Percentiles rank a stretch among this genome's conserved stretches.
These are phyloP conservation scores for Sinella curviseta DNA, from an alignment of 1,140 invertebrate genomes.

Conservation along the genomic window DNA sequence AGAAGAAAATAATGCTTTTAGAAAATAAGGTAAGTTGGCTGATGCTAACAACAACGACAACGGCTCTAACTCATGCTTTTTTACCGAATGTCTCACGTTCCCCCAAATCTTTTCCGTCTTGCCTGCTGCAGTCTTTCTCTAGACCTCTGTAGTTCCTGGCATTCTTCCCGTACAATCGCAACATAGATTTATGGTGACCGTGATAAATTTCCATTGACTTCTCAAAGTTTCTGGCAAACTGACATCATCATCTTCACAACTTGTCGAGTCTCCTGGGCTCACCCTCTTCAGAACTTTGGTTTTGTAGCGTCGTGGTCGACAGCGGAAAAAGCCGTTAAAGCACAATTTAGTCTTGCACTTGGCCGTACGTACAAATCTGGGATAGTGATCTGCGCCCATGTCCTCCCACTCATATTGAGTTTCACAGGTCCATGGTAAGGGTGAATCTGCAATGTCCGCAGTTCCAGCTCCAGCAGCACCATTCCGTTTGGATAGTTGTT, in stretches of 20 bases:
- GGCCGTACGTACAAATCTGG: conserved; percentile 47
- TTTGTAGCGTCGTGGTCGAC: conserved; percentile 47
- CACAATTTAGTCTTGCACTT: conserved; percentile 45
- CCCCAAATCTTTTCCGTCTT: no score
- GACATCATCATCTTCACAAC: conserved; percentile 47
- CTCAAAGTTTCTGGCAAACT: conserved; percentile 43
- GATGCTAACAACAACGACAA: no score
- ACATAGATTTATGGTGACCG: conserved; percentile 34
- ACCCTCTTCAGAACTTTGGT: conserved; percentile 45
- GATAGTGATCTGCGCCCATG: conserved; percentile 47
- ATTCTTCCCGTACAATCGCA: conserved; percentile 26
- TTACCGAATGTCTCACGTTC: no score
- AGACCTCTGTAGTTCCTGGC: conserved; percentile 3
- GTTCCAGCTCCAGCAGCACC: not conserved
- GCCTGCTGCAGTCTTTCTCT: no score
- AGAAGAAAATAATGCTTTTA: no score
- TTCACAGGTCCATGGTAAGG: conserved; percentile 46
- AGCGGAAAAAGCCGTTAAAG: conserved; percentile 47
- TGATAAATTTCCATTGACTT: conserved; percentile 41
- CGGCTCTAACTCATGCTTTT: no score
- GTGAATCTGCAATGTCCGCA: not conserved
- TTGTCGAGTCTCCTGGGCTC: conserved; percentile 25
- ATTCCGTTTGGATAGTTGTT: not conserved
- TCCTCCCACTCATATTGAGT: conserved; percentile 42
- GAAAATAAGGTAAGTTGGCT: no score